These are phyloP conservation scores for Ligdia adustata DNA, from an alignment of 2,888 invertebrate species.

Conservation along the genomic window DNA sequence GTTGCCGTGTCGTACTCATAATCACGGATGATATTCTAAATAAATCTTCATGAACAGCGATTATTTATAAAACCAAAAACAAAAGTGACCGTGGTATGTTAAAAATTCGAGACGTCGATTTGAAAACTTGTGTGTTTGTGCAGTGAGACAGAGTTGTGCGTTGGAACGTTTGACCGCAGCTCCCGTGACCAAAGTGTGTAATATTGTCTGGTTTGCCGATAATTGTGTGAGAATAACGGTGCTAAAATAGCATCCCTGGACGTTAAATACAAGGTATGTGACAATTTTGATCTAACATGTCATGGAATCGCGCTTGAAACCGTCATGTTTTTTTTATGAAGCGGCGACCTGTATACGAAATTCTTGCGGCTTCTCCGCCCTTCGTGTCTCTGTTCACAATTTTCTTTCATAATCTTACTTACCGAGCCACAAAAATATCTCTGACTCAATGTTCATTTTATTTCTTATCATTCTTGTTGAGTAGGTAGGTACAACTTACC, in stretches of 20 bases:
- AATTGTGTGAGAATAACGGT: slow-evolving; percentile 67
- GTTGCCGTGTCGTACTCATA: slow-evolving; percentile 79
- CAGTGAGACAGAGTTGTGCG: slow-evolving; percentile 48
- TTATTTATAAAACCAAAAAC: slow-evolving; percentile 54
- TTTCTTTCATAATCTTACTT: slow-evolving; percentile 1
- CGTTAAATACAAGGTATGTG: slow-evolving; percentile 57
- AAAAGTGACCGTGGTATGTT: slow-evolving; percentile 62
- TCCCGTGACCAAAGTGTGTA: slow-evolving; percentile 60
- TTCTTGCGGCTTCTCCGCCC: slow-evolving; percentile 22
- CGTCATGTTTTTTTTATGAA: slow-evolving; percentile 12
- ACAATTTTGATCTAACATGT: not conserved
- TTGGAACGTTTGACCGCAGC: slow-evolving; percentile 57
- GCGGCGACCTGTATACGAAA: slow-evolving; percentile 20
- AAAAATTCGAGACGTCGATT: slow-evolving; percentile 51
- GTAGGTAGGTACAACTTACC: not conserved
- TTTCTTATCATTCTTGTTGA: not conserved
- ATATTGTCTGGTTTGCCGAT: slow-evolving; percentile 69
- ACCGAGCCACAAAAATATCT: not conserved
- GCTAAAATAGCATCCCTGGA: slow-evolving; percentile 59
- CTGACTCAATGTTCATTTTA: not conserved
- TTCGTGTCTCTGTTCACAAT: slow-evolving; percentile 18
- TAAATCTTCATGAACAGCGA: slow-evolving; percentile 68
- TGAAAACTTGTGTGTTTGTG: slow-evolving; percentile 63
- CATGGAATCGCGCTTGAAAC: slow-evolving; percentile 20
- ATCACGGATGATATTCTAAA: slow-evolving; percentile 70